Base-by-base conservation (phyloP, 2,113 vertebrate genomes). In the Oncorhynchus gorbuscha region DNA sequence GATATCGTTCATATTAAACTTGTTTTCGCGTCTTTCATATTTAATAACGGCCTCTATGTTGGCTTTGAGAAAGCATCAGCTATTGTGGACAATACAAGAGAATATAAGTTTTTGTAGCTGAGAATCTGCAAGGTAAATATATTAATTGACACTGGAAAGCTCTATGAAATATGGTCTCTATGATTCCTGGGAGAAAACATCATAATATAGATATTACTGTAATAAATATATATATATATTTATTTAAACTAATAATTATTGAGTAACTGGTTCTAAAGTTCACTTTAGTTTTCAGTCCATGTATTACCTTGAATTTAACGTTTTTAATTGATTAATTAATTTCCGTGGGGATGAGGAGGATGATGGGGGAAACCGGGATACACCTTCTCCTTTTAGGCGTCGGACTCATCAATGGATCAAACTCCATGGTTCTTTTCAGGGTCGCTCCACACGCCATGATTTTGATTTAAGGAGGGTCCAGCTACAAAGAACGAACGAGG, bases 351-450 rank as follows among this genome's bases (percentile, higher is more conserved):
- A 97, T 55, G 95, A 83, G 70, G 93, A n/a, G n/a, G n/a, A 87
- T 71, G 93, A 87, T n/a, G 91, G 93, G 94, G 79, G 83, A 92
- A 82, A 98, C 92, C 75, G 97, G 96, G 86, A 96, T 88, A 79
- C 97, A 99, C 84, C 97, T 94, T 69, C 97, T 92, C 90, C 97
- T 94, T 86, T 98, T 97, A 28, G 97, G 98, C 39, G 92, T 84
- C 11, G 95, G 96, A 89, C 93, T 97, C 39, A 45, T 45, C 83
- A 99, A 90, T 18, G 97, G 97, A 91, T 98, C 97, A 88, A 98
- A 99, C 93, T 99, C 97, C 94, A 97, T 95, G 94, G 95, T 97
- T 94, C 97, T 94, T 94, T 99, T 98, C 79, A 99, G 92, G 84
- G 97, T 98, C 85, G 97, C 97, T 90, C 97, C 97, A 88, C 97